Evolutionary conservation across 2,113 vertebrate genomes (phyloP), one percentile per base, ranked within the genome.

Genomic region (Axis porcinus): DNA sequence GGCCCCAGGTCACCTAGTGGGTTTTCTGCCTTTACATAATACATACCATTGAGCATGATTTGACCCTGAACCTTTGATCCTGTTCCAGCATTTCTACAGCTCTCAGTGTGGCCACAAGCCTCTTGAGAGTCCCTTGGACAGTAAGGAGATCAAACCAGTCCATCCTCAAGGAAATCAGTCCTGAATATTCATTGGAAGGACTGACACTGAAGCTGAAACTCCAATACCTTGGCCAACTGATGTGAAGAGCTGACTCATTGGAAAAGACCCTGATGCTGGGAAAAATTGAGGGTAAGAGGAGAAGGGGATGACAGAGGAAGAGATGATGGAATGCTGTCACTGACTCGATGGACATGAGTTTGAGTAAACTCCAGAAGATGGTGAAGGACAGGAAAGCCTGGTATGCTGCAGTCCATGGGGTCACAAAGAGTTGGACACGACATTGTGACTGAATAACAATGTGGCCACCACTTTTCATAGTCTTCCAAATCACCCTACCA

Each of bases 261-360:
- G 70, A 76, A 76, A 76, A 43, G 40, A 43, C 70, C 3, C 70
- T 27, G 23, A 2, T 43, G 6, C 11, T 27, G 21, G 36, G 23
- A 2, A 27, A 76, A 27, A 27, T 27, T 76, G 12, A 76, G 36
- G 40, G 70, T 43, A 76, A 43, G 70, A 76, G 36, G 36, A 76
- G 6, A 76, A 43, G 70, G 40, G 40, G 12, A 14, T 43, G 12
- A 43, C 12, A 27, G 70, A 76, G 40, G 70, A 76, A 27, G 36
- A 43, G 40, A 43, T 43, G 40, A 23, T 76, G 21, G 70, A 27
- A 76, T 43, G 70, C 36, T 23, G 14, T 43, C 23, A 76, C 23
- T 0, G 0, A 76, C 70, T 27, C 12, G 2, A 76, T 43, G 70
- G 40, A 27, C 13, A 27, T 43, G 19, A 40, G 19, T 40, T 40